phyloP scores from a whole-genome alignment of 1,140 invertebrate genomes.

The Tetragnatha versicolor region DNA sequence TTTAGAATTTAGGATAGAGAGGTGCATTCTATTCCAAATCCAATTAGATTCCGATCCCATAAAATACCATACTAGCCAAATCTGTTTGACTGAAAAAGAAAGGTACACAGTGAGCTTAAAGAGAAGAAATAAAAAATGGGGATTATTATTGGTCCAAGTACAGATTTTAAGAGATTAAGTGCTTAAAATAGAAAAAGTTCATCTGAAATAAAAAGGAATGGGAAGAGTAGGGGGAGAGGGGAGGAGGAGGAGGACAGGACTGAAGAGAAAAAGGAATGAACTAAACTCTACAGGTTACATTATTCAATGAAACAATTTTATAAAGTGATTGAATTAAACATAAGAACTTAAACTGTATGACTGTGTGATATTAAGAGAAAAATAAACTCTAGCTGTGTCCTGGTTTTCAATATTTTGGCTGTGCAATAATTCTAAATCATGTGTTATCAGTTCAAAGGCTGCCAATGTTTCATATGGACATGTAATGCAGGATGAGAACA shows the following conservation, averaged over 20 bases:
- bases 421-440: too few species aligned
- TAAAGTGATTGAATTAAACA: not conserved
- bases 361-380: too few species aligned
- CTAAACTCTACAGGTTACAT: not conserved
- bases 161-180: not conserved
- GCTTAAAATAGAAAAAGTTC: too few species aligned
- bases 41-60: too few species aligned
- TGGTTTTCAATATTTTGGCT: too few species aligned
- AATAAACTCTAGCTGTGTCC: too few species aligned
- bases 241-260: not conserved
- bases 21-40: not conserved
- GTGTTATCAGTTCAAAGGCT: too few species aligned
- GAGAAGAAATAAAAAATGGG: slow-evolving; percentile 3
- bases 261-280: not conserved
- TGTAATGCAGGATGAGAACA: too few species aligned
- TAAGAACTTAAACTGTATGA: too few species aligned
- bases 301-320: not conserved
- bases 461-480: too few species aligned
- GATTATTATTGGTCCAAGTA: slow-evolving; percentile 9
- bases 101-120: slow-evolving; percentile 39
- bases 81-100: slow-evolving; percentile 49
- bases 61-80: slow-evolving; percentile 16
- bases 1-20: slow-evolving; percentile 37
- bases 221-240: not conserved
- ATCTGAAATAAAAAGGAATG: too few species aligned